Base-by-base conservation (phyloP, 1,140 invertebrate species). In the Papilio glaucus region DNA sequence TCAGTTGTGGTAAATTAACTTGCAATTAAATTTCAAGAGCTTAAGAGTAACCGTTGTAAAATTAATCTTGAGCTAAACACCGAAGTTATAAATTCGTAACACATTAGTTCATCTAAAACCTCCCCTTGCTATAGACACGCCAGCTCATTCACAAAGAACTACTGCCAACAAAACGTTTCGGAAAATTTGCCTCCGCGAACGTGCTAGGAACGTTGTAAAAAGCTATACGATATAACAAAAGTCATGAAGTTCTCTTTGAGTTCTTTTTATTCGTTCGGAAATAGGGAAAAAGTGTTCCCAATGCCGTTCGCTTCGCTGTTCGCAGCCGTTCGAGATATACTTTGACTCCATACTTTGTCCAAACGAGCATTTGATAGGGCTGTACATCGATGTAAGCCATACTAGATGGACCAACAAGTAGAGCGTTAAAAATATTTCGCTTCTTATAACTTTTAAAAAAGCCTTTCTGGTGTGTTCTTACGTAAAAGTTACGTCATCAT, bases 301-400 rank as follows among this genome's bases (percentile, higher is more conserved):
- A 85, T 86, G 83, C 85, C 82, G 81, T 85, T 83, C 78, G 74
- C 78, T 68, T 80, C 79, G 78, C 71, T 82, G 84, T 89, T 85
- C 84, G 73, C 79, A 76, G 73, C 82, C 74, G 74, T 82, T 78
- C 74, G 63, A 85, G 80, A 87, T 88, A 87, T 85, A 87, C 86
- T 84, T 84, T 76, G 77, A 85, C 81, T 89, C 83, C 84, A 86
- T 88, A 85, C 84, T 88, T 89, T 81, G 83, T 84, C 85, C 85
- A 90, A 91, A 91, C 87, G 88, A 91, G 84, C 81, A 79, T 89
- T 89, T 91, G 87, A 91, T 90, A 88, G 76, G 86, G 83, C 77
- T 76, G 61, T 37, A 53, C 38, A 60, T 61, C 13, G 77, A 81
- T 81, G 29, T 86, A 80, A 77, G 37, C 29, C 9, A 24, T 53